Evolutionary conservation across 2,113 vertebrate species (phyloP).

Genomic region (Sinocyclocheilus grahami): DNA sequence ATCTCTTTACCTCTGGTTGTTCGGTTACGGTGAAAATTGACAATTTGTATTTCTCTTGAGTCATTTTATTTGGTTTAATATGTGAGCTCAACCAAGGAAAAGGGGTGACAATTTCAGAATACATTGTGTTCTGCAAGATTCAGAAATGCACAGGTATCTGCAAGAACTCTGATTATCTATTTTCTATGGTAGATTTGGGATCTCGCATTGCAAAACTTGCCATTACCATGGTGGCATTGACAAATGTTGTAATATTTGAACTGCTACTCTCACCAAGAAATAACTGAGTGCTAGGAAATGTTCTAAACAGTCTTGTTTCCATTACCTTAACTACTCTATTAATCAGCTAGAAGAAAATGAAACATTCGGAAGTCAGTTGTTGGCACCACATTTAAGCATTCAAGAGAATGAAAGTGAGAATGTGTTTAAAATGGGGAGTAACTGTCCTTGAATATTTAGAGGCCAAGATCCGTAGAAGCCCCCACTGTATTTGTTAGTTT

Average conservation of each 20-base stretch:
- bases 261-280: not conserved
- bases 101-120: not conserved
- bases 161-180: not conserved
- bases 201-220: not conserved
- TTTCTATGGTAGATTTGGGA: not conserved
- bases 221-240: not conserved
- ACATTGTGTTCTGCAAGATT: not conserved
- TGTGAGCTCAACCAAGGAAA: not conserved
- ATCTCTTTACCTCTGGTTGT: not conserved
- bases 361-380: conserved; percentile 6
- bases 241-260: not conserved
- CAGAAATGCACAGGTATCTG: not conserved
- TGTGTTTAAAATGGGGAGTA: not conserved
- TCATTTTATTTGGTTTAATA: conserved; percentile 12
- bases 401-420: not conserved
- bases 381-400: not conserved
- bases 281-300: not conserved
- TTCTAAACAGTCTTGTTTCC: conserved; percentile 11
- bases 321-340: conserved; percentile 7
- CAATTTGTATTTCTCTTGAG: conserved; percentile 3
- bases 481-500: not conserved
- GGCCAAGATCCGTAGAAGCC: not conserved
- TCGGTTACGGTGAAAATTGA: not conserved
- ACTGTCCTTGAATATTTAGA: conserved; percentile 17
- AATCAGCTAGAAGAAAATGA: conserved; percentile 5